A percentile compares a stretch with the other conserved stretches of the same genome.
These are phyloP conservation scores for Himalopsyche tibetana DNA, from an alignment of 2,888 invertebrate species.

Conservation along the genomic window DNA sequence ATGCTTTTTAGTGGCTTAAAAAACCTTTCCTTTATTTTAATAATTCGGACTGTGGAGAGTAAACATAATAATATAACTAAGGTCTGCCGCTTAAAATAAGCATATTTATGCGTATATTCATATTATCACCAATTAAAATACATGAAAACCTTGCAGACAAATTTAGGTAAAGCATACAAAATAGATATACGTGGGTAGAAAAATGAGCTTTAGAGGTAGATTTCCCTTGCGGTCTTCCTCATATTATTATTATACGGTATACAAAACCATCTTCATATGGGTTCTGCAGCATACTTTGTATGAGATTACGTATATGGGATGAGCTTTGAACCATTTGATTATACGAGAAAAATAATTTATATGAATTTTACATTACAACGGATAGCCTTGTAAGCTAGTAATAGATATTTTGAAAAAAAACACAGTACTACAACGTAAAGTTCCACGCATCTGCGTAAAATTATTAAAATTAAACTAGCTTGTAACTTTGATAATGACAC, in stretches of 20 bases:
- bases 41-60: not conserved
- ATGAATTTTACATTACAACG: no score
- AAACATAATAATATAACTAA: not conserved
- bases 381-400: no score
- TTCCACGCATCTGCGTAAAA: no score
- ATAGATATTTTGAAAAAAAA: no score
- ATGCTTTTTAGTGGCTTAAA: no score
- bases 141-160: constrained; percentile 37
- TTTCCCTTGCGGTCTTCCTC: constrained; percentile 59
- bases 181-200: constrained; percentile 49
- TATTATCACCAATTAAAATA: constrained; percentile 43
- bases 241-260: constrained; percentile 54
- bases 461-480: no score
- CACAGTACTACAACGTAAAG: no score
- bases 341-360: no score
- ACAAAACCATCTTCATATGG: constrained; percentile 40
- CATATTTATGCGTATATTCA: constrained; percentile 31
- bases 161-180: constrained; percentile 36
- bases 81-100: constrained; percentile 6
- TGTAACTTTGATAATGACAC: no score
- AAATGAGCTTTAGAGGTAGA: constrained; percentile 63
- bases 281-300: constrained; percentile 41
- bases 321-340: constrained; percentile 7
- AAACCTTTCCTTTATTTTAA: not conserved
- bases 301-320: constrained; percentile 15